Percentiles rank a stretch among this genome's conserved stretches.
These are phyloP conservation scores for Melinaea menophilus DNA, from an alignment of 2,888 invertebrate species.

Conservation along the genomic window DNA sequence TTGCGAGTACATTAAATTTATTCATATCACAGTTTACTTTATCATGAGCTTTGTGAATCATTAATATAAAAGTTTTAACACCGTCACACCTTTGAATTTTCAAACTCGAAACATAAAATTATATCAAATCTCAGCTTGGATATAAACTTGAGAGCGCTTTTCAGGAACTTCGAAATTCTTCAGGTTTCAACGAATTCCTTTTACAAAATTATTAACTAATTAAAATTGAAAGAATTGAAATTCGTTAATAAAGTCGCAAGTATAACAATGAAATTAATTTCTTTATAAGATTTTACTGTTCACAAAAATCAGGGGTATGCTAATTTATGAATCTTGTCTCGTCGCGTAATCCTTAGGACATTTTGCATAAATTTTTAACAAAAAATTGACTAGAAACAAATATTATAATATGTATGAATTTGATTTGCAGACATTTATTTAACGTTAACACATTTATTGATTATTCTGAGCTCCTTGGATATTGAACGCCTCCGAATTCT, in stretches of 20 bases:
- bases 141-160: conserved; percentile 6
- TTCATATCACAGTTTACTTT: conserved; percentile 20
- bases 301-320: not conserved
- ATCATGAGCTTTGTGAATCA: conserved; percentile 20
- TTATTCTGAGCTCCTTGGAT: too few relatives aligned
- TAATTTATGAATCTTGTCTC: too few relatives aligned
- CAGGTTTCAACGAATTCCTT: conserved; percentile 2
- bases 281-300: not conserved
- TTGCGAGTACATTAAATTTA: not conserved
- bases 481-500: too few relatives aligned
- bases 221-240: conserved; percentile 4
- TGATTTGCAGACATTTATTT: too few relatives aligned
- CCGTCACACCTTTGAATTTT: conserved; percentile 29
- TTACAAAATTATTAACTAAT: conserved; percentile 3
- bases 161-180: conserved; percentile 4
- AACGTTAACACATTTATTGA: too few relatives aligned
- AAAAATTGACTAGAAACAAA: too few relatives aligned
- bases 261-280: not conserved
- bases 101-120: conserved; percentile 16
- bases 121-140: conserved; percentile 1
- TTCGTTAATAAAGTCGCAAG: not conserved
- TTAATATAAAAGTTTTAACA: conserved; percentile 31
- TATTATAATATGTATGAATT: too few relatives aligned
- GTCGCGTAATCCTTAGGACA: too few relatives aligned
- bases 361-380: too few relatives aligned